Conservation (phyloP, 1,140 invertebrate species). For the Battus philenor region DNA sequence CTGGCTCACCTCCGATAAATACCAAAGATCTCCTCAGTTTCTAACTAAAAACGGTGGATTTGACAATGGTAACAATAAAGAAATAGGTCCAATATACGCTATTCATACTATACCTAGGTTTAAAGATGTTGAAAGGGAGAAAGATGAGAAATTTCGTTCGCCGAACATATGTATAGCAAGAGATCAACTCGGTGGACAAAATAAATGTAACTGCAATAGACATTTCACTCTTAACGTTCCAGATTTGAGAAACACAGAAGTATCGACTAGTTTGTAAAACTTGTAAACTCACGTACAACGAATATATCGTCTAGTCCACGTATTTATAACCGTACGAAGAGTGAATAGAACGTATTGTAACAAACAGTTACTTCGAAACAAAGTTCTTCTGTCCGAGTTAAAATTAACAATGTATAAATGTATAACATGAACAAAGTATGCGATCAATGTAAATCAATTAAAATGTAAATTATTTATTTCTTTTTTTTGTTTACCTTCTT, state of each 20-base stretch:
- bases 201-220: constrained; percentile 63
- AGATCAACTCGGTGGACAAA: constrained; percentile 47
- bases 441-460: too few species aligned
- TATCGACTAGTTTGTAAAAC: constrained; percentile 56
- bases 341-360: constrained; percentile 15
- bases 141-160: constrained; percentile 50
- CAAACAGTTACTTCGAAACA: constrained; percentile 15
- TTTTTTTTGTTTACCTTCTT: too few species aligned
- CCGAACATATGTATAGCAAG: constrained; percentile 66
- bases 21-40: constrained; percentile 40
- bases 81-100: constrained; percentile 35
- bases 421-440: too few species aligned
- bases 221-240: constrained; percentile 67
- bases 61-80: constrained; percentile 29
- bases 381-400: constrained; percentile 3
- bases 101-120: constrained; percentile 36
- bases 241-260: constrained; percentile 52
- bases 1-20: constrained; percentile 36
- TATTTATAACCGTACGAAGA: constrained; percentile 30
- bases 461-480: too few species aligned
- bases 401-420: too few species aligned
- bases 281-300: constrained; percentile 39
- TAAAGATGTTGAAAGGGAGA: constrained; percentile 34
- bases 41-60: constrained; percentile 34
- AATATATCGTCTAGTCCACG: constrained; percentile 52